Evolutionary conservation across 2,888 invertebrate genomes (phyloP).

Genomic region (Orthosia gothica): DNA sequence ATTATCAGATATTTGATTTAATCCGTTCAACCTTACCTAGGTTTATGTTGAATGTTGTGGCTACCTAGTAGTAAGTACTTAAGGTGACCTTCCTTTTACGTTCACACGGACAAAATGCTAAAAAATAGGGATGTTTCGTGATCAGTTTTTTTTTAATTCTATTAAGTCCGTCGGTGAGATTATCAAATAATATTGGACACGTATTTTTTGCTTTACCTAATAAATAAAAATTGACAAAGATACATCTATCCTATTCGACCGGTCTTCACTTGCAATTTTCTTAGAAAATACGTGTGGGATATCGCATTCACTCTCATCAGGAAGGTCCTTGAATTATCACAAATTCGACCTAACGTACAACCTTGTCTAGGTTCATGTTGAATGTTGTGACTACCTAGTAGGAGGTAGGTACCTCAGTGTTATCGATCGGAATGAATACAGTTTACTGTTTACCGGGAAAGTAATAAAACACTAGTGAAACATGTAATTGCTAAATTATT

Average conservation of each 20-base stretch:
- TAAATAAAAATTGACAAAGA: no score
- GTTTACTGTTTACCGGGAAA: conserved; percentile 21
- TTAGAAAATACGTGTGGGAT: no score
- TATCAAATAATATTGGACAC: no score
- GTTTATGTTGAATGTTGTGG: not conserved
- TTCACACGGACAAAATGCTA: no score
- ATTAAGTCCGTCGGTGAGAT: no score
- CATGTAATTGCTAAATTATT: conserved; percentile 35
- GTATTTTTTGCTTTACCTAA: no score
- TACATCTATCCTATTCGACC: no score
- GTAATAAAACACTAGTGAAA: conserved; percentile 21
- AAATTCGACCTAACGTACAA: conserved; percentile 9
- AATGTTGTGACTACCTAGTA: not conserved
- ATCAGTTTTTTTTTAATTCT: no score
- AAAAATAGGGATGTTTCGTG: no score
- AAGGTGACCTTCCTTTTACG: no score
- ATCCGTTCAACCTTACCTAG: conserved; percentile 16
- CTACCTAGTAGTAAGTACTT: not conserved
- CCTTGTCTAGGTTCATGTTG: conserved; percentile 5
- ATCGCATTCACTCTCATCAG: no score
- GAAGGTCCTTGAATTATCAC: not conserved
- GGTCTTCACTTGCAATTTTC: no score
- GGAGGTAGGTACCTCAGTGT: not conserved
- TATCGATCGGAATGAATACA: conserved; percentile 31
- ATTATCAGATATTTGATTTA: not conserved